Conservation (phyloP, 1,140 invertebrate species). For the Zaprionus ghesquierei region DNA sequence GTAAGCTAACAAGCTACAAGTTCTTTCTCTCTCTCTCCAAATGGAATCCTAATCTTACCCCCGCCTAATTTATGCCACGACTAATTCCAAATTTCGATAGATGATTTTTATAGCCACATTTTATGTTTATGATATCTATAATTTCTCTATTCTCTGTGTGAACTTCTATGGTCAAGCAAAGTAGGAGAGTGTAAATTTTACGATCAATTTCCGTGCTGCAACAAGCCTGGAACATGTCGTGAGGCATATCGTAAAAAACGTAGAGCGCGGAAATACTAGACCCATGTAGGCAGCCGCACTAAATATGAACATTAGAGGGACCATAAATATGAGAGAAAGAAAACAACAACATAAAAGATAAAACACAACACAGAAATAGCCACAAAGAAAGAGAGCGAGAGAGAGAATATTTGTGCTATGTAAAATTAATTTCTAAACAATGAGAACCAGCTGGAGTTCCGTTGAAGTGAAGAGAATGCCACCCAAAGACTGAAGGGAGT, state of each 20-base stretch:
- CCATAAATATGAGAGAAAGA: conserved; percentile 64
- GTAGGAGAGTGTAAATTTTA: conserved; percentile 48
- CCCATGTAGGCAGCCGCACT: conserved; percentile 57
- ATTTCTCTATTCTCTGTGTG: conserved; percentile 40
- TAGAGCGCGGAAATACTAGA: conserved; percentile 38
- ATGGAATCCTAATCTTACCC: no score
- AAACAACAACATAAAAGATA: conserved; percentile 76
- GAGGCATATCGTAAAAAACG: conserved; percentile 2
- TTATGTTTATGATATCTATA: conserved; percentile 9
- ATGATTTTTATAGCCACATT: conserved; percentile 7
- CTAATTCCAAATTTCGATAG: not conserved
- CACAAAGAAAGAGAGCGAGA: conserved; percentile 17
- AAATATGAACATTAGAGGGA: conserved; percentile 75
- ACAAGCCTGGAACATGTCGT: conserved; percentile 44
- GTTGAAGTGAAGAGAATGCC: conserved; percentile 48
- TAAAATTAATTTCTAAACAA: conserved; percentile 67
- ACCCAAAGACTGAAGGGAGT: conserved; percentile 43
- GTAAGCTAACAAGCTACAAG: no score
- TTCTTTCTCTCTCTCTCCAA: no score
- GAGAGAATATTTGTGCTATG: conserved; percentile 22
- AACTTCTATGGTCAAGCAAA: conserved; percentile 42
- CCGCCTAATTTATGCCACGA: not conserved
- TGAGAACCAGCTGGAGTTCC: conserved; percentile 72
- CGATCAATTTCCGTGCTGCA: conserved; percentile 68
- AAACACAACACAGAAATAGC: conserved; percentile 50